These are phyloP conservation scores for Galaxea fascicularis DNA, from an alignment of 92 coral and sea anemone species.

Conservation along the genomic window DNA sequence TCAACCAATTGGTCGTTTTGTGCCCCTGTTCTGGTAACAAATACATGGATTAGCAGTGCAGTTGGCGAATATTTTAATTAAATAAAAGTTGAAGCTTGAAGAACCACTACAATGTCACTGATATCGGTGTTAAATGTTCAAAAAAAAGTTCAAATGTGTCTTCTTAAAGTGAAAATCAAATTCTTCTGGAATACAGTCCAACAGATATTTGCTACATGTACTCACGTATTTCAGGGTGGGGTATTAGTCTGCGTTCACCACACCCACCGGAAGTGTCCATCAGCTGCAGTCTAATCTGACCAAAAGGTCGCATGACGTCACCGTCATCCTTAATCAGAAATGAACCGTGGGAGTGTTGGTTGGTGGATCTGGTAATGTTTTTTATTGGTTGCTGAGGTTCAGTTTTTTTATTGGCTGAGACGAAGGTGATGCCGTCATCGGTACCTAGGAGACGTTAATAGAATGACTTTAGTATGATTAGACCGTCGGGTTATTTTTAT, in stretches of 20 bases:
- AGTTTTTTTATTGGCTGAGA: conserved; percentile 74
- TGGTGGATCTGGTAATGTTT: conserved; percentile 74
- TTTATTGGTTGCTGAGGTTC: conserved; percentile 86
- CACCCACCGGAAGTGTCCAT: conserved; percentile 79
- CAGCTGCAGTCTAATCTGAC: conserved; percentile 74
- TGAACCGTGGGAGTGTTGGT: conserved; percentile 81
- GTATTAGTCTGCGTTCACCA: neutral
- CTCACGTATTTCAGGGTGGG: conserved; percentile 29
- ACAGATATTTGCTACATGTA: neutral
- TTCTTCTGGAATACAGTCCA: neutral
- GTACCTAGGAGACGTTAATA: conserved; percentile 68
- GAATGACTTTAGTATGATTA: too few species aligned
- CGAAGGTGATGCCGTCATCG: conserved; percentile 92
- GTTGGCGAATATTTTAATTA: too few species aligned
- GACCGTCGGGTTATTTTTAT: too few species aligned
- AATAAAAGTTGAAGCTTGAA: too few species aligned
- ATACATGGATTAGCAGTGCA: too few species aligned
- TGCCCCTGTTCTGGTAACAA: too few species aligned
- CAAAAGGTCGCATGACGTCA: conserved; percentile 80
- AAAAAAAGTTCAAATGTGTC: too few species aligned
- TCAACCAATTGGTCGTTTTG: too few species aligned
- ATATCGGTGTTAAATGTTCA: too few species aligned
- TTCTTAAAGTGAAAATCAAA: too few species aligned
- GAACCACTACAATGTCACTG: too few species aligned
- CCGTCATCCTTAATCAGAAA: conserved; percentile 51